Evolutionary conservation across 2,888 invertebrate genomes (phyloP).

Genomic region (Mesorhabditis spiculigera): DNA sequence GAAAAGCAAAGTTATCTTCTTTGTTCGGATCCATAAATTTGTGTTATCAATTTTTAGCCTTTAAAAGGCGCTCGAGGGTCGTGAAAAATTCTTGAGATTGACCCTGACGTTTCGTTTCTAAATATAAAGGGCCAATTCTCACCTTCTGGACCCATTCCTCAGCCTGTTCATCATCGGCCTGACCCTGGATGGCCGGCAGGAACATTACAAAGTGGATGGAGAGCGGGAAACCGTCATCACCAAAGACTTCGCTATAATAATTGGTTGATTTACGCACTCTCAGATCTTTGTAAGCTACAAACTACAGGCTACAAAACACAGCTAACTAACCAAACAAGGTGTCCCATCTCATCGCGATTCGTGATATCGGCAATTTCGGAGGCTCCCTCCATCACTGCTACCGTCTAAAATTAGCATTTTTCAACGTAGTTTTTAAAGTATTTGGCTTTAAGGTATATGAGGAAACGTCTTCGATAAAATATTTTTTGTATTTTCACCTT

Average conservation of each 20-base stretch:
- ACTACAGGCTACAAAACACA: not conserved
- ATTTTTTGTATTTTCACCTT: slow-evolving; percentile 40
- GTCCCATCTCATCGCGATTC: slow-evolving; percentile 17
- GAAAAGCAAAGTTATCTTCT: not conserved
- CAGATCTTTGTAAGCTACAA: too few species aligned
- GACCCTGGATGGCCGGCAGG: slow-evolving; percentile 82
- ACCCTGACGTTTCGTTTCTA: not conserved
- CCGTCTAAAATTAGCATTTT: not conserved
- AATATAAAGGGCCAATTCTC: slow-evolving; percentile 63
- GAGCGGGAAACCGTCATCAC: slow-evolving; percentile 64
- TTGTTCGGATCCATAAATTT: too few species aligned
- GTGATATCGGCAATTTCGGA: slow-evolving; percentile 16
- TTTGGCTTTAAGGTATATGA: too few species aligned
- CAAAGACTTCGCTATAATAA: slow-evolving; percentile 20
- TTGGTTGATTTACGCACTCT: slow-evolving; percentile 8
- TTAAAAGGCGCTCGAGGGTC: not conserved
- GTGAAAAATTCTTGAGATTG: not conserved
- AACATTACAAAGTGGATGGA: slow-evolving; percentile 87
- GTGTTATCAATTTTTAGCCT: too few species aligned
- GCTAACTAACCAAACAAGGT: slow-evolving; percentile 21
- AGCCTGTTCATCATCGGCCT: slow-evolving; percentile 81
- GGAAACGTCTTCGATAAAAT: too few species aligned
- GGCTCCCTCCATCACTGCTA: slow-evolving; percentile 13
- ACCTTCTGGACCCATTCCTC: slow-evolving; percentile 80
- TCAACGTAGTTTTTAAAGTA: not conserved